Percentiles rank a stretch among this genome's conserved stretches.
Evolutionary conservation across 2,888 invertebrate species (phyloP).

Genomic region (Drosophila borealis): DNA sequence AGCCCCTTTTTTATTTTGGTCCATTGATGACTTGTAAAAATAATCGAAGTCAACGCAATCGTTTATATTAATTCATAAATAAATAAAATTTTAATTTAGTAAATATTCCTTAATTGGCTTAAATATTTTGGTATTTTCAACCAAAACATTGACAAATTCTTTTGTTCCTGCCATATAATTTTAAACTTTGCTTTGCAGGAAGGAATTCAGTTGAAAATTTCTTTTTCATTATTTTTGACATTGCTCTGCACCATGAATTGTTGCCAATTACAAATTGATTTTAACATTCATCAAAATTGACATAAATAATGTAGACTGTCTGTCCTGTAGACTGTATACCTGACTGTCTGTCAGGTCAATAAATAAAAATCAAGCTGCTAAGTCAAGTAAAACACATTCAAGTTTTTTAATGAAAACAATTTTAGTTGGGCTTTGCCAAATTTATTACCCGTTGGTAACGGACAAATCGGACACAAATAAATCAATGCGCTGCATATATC

Average conservation of each 20-base stretch:
- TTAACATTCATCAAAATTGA: conserved; percentile 45
- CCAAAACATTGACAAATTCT: too few relatives aligned
- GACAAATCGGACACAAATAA: conserved; percentile 59
- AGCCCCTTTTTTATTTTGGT: background rate
- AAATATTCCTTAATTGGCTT: background rate
- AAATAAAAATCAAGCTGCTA: conserved; percentile 72
- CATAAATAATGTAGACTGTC: conserved; percentile 61
- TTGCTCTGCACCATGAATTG: background rate
- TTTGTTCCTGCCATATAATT: background rate
- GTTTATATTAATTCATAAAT: background rate
- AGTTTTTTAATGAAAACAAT: conserved; percentile 70
- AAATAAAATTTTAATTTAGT: conserved; percentile 12
- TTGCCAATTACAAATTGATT: background rate
- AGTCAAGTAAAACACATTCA: conserved; percentile 62
- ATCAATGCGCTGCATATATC: conserved; percentile 51
- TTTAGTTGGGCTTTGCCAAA: conserved; percentile 53
- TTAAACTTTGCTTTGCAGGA: too few relatives aligned
- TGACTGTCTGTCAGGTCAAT: conserved; percentile 61
- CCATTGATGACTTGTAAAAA: conserved; percentile 10
- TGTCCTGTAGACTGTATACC: background rate
- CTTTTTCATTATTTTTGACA: background rate
- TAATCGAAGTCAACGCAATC: conserved; percentile 31
- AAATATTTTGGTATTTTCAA: background rate
- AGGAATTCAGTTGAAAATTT: background rate
- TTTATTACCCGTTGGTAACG: conserved; percentile 58